A percentile compares a stretch with the other conserved stretches of the same genome.
phyloP scores from a whole-genome alignment of 35 echinoderm and acorn worm genomes.

The Eucidaris tribuloides region DNA sequence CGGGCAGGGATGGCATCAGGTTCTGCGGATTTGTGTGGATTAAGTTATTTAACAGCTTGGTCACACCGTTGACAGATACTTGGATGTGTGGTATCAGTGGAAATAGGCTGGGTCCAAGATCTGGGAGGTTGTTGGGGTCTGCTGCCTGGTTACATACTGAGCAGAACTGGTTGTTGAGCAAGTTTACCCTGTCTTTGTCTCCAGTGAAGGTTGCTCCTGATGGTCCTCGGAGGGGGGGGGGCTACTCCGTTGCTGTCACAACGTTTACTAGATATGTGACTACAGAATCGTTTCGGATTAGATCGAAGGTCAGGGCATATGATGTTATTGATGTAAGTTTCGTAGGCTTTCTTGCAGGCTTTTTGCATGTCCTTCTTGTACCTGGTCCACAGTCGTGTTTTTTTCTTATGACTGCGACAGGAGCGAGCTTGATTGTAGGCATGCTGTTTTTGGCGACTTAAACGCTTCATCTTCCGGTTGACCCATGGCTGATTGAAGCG shows the following conservation, averaged over 20 bases:
- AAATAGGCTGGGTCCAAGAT: background rate
- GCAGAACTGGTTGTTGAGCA: slow-evolving; percentile 37
- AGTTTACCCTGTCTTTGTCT: slow-evolving; percentile 13
- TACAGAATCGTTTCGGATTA: slow-evolving; percentile 38
- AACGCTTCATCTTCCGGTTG: no score
- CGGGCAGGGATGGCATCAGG: slow-evolving; percentile 26
- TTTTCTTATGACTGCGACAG: no score
- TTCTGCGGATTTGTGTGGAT: slow-evolving; percentile 39
- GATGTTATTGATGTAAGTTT: slow-evolving; percentile 30
- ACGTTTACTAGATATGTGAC: slow-evolving; percentile 1
- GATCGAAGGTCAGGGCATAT: slow-evolving; percentile 42
- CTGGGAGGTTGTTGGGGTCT: slow-evolving; percentile 11
- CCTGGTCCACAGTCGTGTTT: no score
- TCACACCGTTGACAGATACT: slow-evolving; percentile 15
- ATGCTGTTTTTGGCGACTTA: no score
- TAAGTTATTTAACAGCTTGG: slow-evolving; percentile 26
- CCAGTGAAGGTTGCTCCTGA: slow-evolving; percentile 9
- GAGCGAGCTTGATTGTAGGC: no score
- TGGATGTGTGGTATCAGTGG: slow-evolving; percentile 7
- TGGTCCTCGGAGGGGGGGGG: slow-evolving; percentile 1
- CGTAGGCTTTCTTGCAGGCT: no score
- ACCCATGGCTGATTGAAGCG: no score
- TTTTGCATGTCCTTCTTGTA: no score
- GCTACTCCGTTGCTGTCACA: slow-evolving; percentile 17
- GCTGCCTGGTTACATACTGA: slow-evolving; percentile 15